Conservation (phyloP, 1,140 invertebrate species). For the Lepidurus apus region DNA sequence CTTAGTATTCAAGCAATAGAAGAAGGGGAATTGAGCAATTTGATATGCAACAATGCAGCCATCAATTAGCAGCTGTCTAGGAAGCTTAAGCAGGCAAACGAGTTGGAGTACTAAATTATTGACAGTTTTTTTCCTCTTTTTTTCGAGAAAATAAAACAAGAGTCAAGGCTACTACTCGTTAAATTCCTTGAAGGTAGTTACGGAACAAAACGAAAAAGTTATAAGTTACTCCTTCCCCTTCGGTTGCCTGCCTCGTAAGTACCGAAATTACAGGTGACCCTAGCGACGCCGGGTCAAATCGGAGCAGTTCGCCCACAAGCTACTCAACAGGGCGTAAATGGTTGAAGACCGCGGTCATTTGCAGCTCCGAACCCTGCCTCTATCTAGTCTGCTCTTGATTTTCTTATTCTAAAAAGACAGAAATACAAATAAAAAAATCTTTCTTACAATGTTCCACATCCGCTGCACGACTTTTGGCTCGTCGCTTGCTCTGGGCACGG, state of each 20-base stretch:
- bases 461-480: conserved; percentile 17
- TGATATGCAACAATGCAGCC: no score
- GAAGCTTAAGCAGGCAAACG: no score
- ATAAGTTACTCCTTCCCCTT: background rate
- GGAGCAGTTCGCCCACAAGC: conserved; percentile 20
- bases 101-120: no score
- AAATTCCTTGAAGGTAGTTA: background rate
- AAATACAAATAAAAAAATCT: background rate
- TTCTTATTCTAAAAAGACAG: background rate
- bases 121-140: no score
- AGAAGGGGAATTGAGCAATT: no score
- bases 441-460: background rate
- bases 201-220: background rate
- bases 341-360: background rate
- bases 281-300: background rate
- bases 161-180: conserved; percentile 5
- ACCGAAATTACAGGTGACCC: conserved; percentile 14
- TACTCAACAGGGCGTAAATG: background rate
- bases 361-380: background rate
- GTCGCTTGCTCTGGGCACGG: background rate
- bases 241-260: background rate
- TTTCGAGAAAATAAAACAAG: background rate
- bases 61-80: no score
- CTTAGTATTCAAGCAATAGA: no score
- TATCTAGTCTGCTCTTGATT: background rate